Percentiles rank a stretch among this genome's conserved stretches.
phyloP scores from a whole-genome alignment of 2,797 vertebrate genomes.

The Crenuchus spilurus region DNA sequence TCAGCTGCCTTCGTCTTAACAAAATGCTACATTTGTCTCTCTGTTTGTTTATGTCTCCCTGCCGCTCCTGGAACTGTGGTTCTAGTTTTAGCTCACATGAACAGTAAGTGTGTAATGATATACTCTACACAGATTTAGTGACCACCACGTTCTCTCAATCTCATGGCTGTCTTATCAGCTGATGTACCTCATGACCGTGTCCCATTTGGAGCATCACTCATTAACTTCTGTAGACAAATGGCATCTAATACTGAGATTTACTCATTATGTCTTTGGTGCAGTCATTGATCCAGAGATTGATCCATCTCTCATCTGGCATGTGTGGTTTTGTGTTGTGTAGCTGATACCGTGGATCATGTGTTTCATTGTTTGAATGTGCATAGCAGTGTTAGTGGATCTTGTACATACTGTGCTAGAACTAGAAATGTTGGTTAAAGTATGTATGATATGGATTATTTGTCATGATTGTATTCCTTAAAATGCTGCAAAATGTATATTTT shows the following conservation, averaged over 20 bases:
- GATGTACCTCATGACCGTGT: constrained; percentile 1
- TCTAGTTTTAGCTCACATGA: constrained; percentile 76
- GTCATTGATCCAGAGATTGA: background rate
- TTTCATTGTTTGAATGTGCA: background rate
- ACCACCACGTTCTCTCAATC: background rate
- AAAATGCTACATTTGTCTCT: constrained; percentile 52
- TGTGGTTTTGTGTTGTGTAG: background rate
- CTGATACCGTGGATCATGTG: background rate
- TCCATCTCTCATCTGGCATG: background rate
- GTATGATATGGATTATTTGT: too few relatives aligned
- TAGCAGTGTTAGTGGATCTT: background rate
- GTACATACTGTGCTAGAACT: background rate
- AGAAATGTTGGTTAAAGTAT: too few relatives aligned
- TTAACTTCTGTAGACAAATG: constrained; percentile 6
- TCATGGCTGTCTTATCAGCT: background rate
- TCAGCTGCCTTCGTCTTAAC: constrained; percentile 18
- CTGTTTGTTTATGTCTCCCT: constrained; percentile 62
- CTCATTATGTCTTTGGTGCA: background rate
- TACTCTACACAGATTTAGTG: background rate
- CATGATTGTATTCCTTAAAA: background rate
- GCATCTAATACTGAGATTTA: background rate
- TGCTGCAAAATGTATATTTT: background rate
- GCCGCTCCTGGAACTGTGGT: constrained; percentile 66
- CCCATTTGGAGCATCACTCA: background rate
- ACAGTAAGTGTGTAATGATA: constrained; percentile 75